Conservation (phyloP, 2,797 vertebrate genomes). For the Sebastes iracundus region DNA sequence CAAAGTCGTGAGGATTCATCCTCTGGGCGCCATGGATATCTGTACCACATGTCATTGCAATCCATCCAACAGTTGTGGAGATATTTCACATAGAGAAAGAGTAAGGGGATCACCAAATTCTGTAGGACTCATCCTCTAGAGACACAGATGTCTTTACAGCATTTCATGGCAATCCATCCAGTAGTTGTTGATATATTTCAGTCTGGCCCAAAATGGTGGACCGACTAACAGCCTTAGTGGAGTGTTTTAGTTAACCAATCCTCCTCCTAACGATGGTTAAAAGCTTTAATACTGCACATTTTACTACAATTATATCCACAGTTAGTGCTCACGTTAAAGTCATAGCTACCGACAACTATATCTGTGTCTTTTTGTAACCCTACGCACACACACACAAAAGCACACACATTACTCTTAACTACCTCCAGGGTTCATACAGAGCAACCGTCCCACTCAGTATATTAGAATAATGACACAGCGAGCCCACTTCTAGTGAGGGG, state of each 20-base stretch:
- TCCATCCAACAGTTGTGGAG: not conserved
- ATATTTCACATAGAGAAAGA: not conserved
- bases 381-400: not conserved
- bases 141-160: not conserved
- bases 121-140: not conserved
- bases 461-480: constrained; percentile 58
- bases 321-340: not conserved
- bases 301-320: not conserved
- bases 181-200: not conserved
- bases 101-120: not conserved
- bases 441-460: constrained; percentile 55
- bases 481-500: constrained; percentile 59
- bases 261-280: not conserved
- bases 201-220: not conserved
- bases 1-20: not conserved
- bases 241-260: not conserved
- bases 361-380: not conserved
- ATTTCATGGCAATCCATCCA: not conserved
- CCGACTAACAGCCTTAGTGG: not conserved
- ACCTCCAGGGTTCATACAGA: constrained; percentile 45
- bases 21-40: not conserved
- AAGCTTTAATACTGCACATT: not conserved
- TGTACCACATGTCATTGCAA: not conserved
- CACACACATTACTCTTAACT: constrained; percentile 24
- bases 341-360: not conserved